Conservation (phyloP, 2,113 vertebrate genomes). For the Agelaius tricolor region DNA sequence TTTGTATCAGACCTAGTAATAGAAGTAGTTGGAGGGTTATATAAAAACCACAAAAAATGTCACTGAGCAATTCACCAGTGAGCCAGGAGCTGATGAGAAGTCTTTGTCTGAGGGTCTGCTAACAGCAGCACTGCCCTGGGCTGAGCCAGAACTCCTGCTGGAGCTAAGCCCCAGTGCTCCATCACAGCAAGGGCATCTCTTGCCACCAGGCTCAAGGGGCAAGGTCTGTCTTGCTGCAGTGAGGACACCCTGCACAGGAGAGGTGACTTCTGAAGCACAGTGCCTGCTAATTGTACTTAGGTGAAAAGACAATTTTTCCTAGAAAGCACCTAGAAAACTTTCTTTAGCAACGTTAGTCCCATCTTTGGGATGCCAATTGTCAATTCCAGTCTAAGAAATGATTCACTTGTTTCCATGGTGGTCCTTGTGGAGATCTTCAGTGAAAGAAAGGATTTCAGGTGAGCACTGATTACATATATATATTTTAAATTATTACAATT, state of each 20-base stretch:
- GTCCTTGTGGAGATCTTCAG: neutral
- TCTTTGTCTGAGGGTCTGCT: neutral
- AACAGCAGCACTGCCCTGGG: neutral
- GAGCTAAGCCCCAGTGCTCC: neutral
- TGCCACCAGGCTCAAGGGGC: neutral
- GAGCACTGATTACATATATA: neutral
- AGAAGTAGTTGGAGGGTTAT: neutral
- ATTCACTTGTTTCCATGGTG: neutral
- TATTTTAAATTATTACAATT: neutral
- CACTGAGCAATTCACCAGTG: neutral
- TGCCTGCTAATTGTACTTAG: fast-evolving
- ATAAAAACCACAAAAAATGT: neutral
- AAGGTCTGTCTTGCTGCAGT: neutral
- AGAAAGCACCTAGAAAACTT: neutral
- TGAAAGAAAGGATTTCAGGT: neutral
- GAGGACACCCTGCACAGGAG: neutral
- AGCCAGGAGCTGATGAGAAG: neutral
- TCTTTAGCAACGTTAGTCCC: neutral
- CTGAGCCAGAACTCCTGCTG: neutral
- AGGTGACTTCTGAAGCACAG: neutral
- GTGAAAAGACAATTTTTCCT: neutral
- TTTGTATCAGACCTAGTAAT: neutral
- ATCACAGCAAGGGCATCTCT: neutral
- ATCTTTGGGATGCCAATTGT: neutral
- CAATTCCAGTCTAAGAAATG: neutral